Evolutionary conservation across 1,140 invertebrate genomes (phyloP), one percentile per base, ranked within the genome.

Genomic region (Bombus haemorrhoidalis): DNA sequence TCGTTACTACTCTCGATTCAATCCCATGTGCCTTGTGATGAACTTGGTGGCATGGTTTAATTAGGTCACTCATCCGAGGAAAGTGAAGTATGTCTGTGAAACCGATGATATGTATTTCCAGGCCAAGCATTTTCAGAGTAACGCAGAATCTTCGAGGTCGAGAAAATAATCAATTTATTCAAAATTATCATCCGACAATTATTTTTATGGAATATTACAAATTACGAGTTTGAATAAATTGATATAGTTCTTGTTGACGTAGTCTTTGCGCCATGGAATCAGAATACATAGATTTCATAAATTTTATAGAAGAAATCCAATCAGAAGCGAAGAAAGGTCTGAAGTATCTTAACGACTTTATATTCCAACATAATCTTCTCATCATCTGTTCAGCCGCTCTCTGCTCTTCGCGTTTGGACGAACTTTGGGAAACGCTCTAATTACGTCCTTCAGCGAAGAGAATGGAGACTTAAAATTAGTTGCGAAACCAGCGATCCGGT

Each of bases 391-490:
- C 68, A 25, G 64, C 64, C 32, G 47, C 64, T 64, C 66, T 80
- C 73, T 34, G 47, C 34, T 39, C 66, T 77, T 85, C 66, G 34
- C 75, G 41, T 72, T 82, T 73, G 47, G 73, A 77, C 41, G 69
- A 87, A 86, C 76, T 90, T 87, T 83, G 66, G 32, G 72, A 86
- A 82, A 83, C 86, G 86, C 79, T 76, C 75, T 90, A 90, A 90
- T 90, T 87, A 87, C 88, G 76, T 90, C 88, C 76, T 82, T 73
- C 72, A 83, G 34, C 69, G 68, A 83, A 62, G 69, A 90, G 74
- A 90, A 87, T 80, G 75, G 78, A 85, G 62, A 90, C 73, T 78
- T 89, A 89, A 85, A 86, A 87, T 89, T 89, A 89, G 84, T 86
- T 89, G 47, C 72, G 78, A 83, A 86, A 71, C 76, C 66, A 37